phyloP scores from a whole-genome alignment of 2,888 invertebrate genomes.

The Xanthorhoe spadicearia region DNA sequence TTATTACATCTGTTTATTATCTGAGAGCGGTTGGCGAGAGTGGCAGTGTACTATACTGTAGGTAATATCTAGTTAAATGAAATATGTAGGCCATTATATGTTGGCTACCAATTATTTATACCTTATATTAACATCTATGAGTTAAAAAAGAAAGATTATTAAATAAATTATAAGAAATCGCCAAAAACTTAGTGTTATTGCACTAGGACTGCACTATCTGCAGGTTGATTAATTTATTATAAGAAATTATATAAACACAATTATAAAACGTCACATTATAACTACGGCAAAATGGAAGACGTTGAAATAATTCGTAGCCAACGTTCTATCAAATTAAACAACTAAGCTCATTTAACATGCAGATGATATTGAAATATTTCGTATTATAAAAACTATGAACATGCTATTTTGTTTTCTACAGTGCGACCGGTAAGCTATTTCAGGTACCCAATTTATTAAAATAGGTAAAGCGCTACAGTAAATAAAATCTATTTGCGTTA shows the following conservation, averaged over 20 bases:
- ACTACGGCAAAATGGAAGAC: slow-evolving; percentile 78
- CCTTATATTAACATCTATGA: slow-evolving; percentile 49
- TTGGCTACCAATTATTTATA: slow-evolving; percentile 83
- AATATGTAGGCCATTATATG: slow-evolving; percentile 74
- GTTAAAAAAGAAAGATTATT: slow-evolving; percentile 54
- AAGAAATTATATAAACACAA: slow-evolving; percentile 42
- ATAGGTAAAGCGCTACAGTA: slow-evolving; percentile 32
- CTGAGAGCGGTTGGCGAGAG: slow-evolving; percentile 81
- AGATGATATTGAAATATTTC: slow-evolving; percentile 44
- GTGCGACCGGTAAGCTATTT: slow-evolving; percentile 35
- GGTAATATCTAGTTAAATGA: slow-evolving; percentile 58
- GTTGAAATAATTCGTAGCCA: slow-evolving; percentile 83
- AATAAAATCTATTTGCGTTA: slow-evolving; percentile 27
- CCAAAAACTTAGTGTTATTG: slow-evolving; percentile 75
- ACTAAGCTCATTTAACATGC: slow-evolving; percentile 66
- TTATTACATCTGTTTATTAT: slow-evolving; percentile 45
- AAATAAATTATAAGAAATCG: slow-evolving; percentile 69
- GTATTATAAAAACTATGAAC: slow-evolving; percentile 32
- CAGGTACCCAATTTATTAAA: slow-evolving; percentile 34
- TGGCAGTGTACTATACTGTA: slow-evolving; percentile 72
- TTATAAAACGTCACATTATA: slow-evolving; percentile 44
- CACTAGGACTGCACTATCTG: slow-evolving; percentile 75
- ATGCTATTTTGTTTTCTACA: slow-evolving; percentile 42
- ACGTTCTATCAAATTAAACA: slow-evolving; percentile 71
- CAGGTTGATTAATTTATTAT: slow-evolving; percentile 54